Evolutionary conservation across 2,888 invertebrate genomes (phyloP).

Genomic region (Agapetus fuscipes): DNA sequence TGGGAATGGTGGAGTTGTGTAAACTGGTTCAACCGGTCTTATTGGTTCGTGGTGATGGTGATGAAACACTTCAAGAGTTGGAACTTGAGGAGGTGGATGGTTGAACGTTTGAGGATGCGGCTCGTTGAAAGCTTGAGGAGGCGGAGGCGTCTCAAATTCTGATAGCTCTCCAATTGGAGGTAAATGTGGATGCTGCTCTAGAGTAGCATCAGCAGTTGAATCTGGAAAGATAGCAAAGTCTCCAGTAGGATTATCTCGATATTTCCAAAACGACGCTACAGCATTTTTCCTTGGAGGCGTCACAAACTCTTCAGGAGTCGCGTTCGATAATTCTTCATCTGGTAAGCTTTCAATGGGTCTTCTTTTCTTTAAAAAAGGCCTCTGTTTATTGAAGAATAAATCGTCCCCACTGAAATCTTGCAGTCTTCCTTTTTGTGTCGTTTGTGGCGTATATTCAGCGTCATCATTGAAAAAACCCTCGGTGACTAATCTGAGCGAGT

Average conservation of each 20-base stretch:
- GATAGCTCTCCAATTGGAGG: neutral
- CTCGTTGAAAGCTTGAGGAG: neutral
- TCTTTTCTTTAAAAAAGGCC: no score
- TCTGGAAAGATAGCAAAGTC: neutral
- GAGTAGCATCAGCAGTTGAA: neutral
- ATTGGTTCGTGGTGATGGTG: no score
- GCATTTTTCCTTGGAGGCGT: neutral
- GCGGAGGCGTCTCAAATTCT: neutral
- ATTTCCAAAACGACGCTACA: neutral
- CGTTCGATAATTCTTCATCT: slow-evolving; percentile 3
- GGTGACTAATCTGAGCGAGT: slow-evolving; percentile 6
- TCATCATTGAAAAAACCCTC: slow-evolving; percentile 8
- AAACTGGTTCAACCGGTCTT: no score
- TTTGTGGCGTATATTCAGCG: slow-evolving; percentile 5
- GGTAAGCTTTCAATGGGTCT: no score
- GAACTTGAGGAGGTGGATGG: no score
- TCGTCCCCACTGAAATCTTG: no score
- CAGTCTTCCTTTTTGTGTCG: no score
- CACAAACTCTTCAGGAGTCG: neutral
- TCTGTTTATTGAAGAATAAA: no score
- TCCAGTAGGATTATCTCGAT: neutral
- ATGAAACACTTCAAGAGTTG: no score
- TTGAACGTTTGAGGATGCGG: neutral
- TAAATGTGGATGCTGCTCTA: neutral
- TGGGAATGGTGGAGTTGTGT: slow-evolving; percentile 14